Percentiles rank a stretch among this genome's conserved stretches.
phyloP scores from a whole-genome alignment of 2,113 vertebrate genomes.

The Scolopax mira region DNA sequence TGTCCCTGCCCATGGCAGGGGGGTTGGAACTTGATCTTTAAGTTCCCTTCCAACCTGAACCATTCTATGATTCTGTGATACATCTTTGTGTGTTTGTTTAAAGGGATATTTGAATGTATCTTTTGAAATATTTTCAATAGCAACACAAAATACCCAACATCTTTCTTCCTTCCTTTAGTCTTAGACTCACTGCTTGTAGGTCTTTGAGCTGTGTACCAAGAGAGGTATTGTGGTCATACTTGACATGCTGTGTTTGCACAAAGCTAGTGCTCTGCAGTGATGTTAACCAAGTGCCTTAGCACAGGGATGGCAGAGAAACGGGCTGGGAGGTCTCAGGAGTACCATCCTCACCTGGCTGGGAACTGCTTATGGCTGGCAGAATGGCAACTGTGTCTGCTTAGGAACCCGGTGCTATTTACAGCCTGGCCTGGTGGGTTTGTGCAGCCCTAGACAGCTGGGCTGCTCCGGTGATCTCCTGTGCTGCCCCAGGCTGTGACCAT shows the following conservation, averaged over 20 bases:
- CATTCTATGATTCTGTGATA: neutral
- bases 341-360: neutral
- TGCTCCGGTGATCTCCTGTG: neutral
- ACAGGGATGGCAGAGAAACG: neutral
- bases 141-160: neutral
- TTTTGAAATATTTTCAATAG: neutral
- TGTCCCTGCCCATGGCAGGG: too few species aligned
- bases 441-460: neutral
- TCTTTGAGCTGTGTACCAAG: neutral
- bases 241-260: neutral
- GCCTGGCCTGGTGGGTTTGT: neutral
- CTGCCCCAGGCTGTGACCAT: rapidly evolving
- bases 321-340: neutral
- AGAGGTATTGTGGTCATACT: neutral
- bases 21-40: too few species aligned
- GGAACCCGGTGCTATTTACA: neutral
- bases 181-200: neutral
- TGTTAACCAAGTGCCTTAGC: neutral
- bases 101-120: neutral
- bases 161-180: neutral
- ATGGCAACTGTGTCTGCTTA: neutral
- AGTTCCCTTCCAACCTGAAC: too few species aligned
- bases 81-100: neutral
- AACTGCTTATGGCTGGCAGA: neutral
- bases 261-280: neutral